Base-by-base conservation (phyloP, 2,888 invertebrate genomes). In the Amiota minor region DNA sequence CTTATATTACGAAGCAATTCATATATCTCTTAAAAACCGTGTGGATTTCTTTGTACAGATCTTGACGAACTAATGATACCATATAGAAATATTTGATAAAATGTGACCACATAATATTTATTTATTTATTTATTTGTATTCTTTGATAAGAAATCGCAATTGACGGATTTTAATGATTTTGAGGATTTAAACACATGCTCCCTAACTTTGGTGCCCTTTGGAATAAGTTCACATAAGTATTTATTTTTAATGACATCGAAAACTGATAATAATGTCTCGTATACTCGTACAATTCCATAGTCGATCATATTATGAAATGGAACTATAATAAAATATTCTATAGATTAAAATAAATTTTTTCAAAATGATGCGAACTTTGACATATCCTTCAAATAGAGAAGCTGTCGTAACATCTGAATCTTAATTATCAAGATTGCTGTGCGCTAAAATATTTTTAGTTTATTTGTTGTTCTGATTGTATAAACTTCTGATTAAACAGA, bases 311-410 rank as follows among this genome's bases (percentile, higher is more conserved):
- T 45, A 14, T 2, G 45, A 8, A 62, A 45, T 45, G 3, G 35
- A 62, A 20, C 9, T 68, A 11, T 67, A 50, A 49, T 67, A 50
- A 50, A 14, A 56, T 47, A 59, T 35, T 16, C 65, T 53, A 67
- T 35, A 35, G 35, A 35, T 50, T 68, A 56, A 18, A 46, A 45
- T 49, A 55, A 72, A 49, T 20, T 64, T 35, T 62, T 50, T 55
- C 68, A 45, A 65, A n/a, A 70, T 78, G 76, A 35, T 2, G 0
- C 35, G 35, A 79, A 79, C 79, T 79, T 68, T 79, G 80, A 79
- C 80, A 76, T 73, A 76, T 61, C 64, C 71, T 72, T 64, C 71
- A 62, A 59, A 12, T 6, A 35, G 68, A 46, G 69, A 46, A 23
- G 64, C 67, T 77, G 76, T 72, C 76, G 72, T 70, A 72, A 73